Base-by-base conservation (phyloP, 2,113 vertebrate genomes). In the Phalacrocorax pelagicus region DNA sequence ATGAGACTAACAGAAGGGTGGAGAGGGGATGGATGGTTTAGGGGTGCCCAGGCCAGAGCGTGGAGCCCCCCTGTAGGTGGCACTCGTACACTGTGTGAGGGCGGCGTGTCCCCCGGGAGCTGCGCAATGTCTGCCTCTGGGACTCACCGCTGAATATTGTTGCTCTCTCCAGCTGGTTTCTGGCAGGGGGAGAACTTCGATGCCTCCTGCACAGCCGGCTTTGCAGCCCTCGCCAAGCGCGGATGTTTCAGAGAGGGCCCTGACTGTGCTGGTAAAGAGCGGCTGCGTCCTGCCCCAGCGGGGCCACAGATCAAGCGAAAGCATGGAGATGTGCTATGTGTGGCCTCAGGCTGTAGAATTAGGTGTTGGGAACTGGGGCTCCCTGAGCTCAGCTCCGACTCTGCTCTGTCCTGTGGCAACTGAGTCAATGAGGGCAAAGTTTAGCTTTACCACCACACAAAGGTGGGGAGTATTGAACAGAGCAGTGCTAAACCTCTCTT, bases 51-150 rank as follows among this genome's bases (percentile, higher is more conserved):
- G 74, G 80, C n/a, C 2, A 3, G 62, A 40, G 32, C 5, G 0
- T 3, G 18, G 89, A 63, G 78, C 61, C 65, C 89, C 93, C 96
- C 96, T 96, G 94, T 95, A 97, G 96, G 62, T 97, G 96, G 96
- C 96, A 97, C 86, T 97, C 94, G 89, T 61, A 95, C 69, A 19
- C 96, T 84, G 91, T 47, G 91, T 3, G 81, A 81, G 77, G 73
- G 46, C 71, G 5, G 71, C 8, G 1, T 10, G 8, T 80, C 61
- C 91, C 83, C 22, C 2, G 20, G 74, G 88, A 78, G 51, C 84
- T 40, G 58, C 20, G 54, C 77, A 6, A 13, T 10, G 52, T 12
- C 69, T 8, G 44, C 69, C 66, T 22, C 69, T 20, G 82, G 82
- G 82, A 29, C 75, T 63, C 1, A 17, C 21, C 9, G 49, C 66